These are phyloP conservation scores for Coremacera marginata DNA, from an alignment of 2,888 invertebrate species.

Conservation along the genomic window DNA sequence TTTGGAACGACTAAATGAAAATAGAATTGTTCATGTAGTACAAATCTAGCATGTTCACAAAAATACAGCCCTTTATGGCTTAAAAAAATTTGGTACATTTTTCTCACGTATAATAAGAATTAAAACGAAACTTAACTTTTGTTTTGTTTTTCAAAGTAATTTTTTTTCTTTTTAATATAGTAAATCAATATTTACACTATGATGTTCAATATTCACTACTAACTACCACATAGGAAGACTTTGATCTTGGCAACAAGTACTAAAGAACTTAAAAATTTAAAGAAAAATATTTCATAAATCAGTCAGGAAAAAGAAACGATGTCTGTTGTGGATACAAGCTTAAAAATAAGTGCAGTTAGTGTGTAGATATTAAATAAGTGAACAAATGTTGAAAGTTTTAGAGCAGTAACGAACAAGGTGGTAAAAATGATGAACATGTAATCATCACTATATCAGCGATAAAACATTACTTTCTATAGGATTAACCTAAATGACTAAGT, in stretches of 20 bases:
- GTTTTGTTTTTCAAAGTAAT: neutral
- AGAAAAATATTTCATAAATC: neutral
- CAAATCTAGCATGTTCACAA: too few species aligned
- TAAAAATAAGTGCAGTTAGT: neutral
- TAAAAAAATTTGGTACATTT: too few species aligned
- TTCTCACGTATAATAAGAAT: neutral
- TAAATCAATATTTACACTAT: conserved; percentile 38
- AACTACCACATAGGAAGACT: neutral
- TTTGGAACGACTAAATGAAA: too few species aligned
- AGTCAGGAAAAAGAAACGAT: neutral
- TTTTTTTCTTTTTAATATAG: conserved; percentile 32
- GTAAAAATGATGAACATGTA: neutral
- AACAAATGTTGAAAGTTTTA: neutral
- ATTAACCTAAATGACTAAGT: conserved; percentile 50
- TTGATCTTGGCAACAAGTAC: neutral
- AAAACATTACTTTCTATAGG: conserved; percentile 47
- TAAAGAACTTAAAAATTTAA: neutral
- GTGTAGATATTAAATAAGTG: neutral
- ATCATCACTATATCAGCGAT: neutral
- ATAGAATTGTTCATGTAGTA: too few species aligned
- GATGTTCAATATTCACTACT: neutral
- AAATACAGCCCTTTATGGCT: too few species aligned
- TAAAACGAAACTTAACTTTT: neutral
- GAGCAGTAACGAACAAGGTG: neutral
- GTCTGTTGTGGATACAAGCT: neutral